phyloP scores from a whole-genome alignment of 1,140 invertebrate genomes.

The Centruroides vittatus region DNA sequence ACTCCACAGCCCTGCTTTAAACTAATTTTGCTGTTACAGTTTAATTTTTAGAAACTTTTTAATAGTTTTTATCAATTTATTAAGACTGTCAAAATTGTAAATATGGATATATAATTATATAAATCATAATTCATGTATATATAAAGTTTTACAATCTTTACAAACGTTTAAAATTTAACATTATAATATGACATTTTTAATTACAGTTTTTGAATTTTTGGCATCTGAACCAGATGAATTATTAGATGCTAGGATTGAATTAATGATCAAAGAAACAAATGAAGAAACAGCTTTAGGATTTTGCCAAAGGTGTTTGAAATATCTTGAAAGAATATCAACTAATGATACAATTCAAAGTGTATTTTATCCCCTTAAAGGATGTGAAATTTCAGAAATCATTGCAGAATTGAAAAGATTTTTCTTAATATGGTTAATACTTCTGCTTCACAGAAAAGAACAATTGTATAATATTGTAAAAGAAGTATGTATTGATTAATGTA shows the following conservation, averaged over 20 bases:
- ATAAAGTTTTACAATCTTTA: too few relatives aligned
- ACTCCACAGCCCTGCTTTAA: too few relatives aligned
- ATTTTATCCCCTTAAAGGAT: background rate
- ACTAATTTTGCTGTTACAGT: too few relatives aligned
- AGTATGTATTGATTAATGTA: constrained; percentile 1
- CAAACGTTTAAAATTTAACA: too few relatives aligned
- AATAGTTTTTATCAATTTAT: too few relatives aligned
- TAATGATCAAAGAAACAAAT: constrained; percentile 2
- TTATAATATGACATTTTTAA: too few relatives aligned
- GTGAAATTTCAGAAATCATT: background rate
- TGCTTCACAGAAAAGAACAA: constrained; percentile 5
- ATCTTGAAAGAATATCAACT: too few relatives aligned
- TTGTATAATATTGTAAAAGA: constrained; percentile 7
- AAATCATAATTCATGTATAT: too few relatives aligned
- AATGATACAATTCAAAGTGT: background rate
- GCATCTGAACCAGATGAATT: constrained; percentile 10
- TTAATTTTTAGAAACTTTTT: too few relatives aligned
- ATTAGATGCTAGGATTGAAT: constrained; percentile 8
- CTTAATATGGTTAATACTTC: constrained; percentile 9
- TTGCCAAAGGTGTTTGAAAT: constrained; percentile 2
- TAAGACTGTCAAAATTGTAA: too few relatives aligned
- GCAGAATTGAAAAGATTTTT: constrained; percentile 4
- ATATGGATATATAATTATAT: too few relatives aligned
- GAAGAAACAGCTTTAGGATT: constrained; percentile 9
- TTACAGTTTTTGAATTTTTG: constrained; percentile 12